Base-by-base conservation (phyloP, 2,797 vertebrate species). In the Sus cebifrons region DNA sequence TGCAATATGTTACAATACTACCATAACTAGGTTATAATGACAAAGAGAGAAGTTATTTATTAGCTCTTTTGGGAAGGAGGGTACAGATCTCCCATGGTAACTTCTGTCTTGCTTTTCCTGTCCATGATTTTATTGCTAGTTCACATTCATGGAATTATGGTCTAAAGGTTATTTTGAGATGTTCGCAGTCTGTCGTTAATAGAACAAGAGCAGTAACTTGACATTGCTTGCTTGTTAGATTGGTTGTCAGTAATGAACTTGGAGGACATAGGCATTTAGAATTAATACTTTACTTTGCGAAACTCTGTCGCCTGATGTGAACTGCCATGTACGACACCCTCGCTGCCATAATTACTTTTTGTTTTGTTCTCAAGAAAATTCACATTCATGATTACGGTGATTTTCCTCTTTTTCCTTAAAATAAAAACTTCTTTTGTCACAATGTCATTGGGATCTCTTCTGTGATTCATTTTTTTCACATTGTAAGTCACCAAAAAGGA, bases 111-210 rank as follows among this genome's bases (percentile, higher is more conserved):
- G 18, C 10, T 93, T 95, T 95, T 52, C 85, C 58, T 75, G 6
- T 65, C 60, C n/a, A 29, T 95, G 75, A 94, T 95, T 93, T 94
- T 93, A 95, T 65, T 74, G 44, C 32, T 85, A 71, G 52, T 52
- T 40, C 15, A 85, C 13, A 44, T 56, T 85, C 11, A 81, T 56
- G 40, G 25, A 86, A 78, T 87, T 73, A 74, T 82, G 67, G 44
- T 87, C 54, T 88, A 94, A 96, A 87, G 15, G 85, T 74, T 20
- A 85, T 71, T 97, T 97, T 75, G 93, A 83, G 49, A 85, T 86
- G 40, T 49, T 78, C 20, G 86, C 86, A 58, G n/a, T 2, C 20
- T 78, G 25, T 93, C 36, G 32, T 52, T 87, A 89, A 70, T 29
- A 86, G 44, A 4, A 65, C 73, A 65, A 77, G 60, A 89, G 5